Evolutionary conservation across 2,113 vertebrate species (phyloP).

Genomic region (Chaetura pelagica): DNA sequence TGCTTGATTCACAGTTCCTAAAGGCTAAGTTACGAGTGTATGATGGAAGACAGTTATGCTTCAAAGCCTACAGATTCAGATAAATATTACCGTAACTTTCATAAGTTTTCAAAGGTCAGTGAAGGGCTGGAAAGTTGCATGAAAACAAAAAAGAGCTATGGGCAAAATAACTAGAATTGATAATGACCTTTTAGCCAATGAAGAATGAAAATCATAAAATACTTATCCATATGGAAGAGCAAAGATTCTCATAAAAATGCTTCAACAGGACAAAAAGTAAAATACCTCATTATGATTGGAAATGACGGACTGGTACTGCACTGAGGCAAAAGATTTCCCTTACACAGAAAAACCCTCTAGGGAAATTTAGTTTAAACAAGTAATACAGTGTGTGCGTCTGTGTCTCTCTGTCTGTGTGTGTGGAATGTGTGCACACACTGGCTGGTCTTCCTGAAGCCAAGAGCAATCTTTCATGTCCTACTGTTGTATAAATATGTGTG

Average conservation of each 20-base stretch:
- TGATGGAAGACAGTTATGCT: conserved; percentile 51
- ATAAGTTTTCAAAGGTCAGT: conserved; percentile 69
- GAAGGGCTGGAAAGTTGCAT: conserved; percentile 45
- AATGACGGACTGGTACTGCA: not conserved
- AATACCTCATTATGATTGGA: conserved; percentile 26
- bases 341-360: not conserved
- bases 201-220: conserved; percentile 55
- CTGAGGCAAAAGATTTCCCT: not conserved
- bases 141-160: conserved; percentile 51
- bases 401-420: not conserved
- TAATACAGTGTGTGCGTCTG: not conserved
- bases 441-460: not conserved
- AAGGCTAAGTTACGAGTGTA: conserved; percentile 29
- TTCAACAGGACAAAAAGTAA: not conserved
- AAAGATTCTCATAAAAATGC: conserved; percentile 20
- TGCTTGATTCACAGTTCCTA: conserved; percentile 59
- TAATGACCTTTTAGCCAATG: conserved; percentile 73
- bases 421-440: not conserved
- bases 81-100: conserved; percentile 65
- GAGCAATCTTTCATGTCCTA: not conserved
- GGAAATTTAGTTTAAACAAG: not conserved
- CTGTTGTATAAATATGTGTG: not conserved
- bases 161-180: conserved; percentile 61
- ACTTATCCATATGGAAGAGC: conserved; percentile 27
- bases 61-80: conserved; percentile 49